Evolutionary conservation across 2,888 invertebrate genomes (phyloP), one percentile per base, ranked within the genome.

Genomic region (Drepanosiphum platanoidis): DNA sequence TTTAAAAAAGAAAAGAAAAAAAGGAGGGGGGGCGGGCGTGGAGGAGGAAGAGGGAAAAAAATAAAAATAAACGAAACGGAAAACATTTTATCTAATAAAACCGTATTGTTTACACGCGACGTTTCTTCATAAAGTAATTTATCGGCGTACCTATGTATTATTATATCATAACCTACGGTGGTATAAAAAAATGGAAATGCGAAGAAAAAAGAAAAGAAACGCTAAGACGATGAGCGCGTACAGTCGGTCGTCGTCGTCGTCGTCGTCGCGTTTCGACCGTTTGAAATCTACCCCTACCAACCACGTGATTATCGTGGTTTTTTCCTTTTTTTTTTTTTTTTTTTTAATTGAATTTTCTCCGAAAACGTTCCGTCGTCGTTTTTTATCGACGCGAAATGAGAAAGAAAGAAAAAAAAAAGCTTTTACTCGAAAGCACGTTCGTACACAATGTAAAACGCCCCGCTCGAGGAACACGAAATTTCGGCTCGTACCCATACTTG

Each of bases 1-100:
- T 52, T 78, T 32, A 22, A 66, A 42, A 42, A 78, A 36, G 22
- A n/a, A 32, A 68, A 46, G 46, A 58, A 39, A 22, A 32, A 79
- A n/a, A n/a, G n/a, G n/a, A n/a, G n/a, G n/a, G n/a, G n/a, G n/a
- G n/a, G n/a, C n/a, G n/a, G n/a, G n/a, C n/a, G n/a, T n/a, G n/a
- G n/a, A n/a, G n/a, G n/a, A n/a, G n/a, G n/a, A n/a, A n/a, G n/a
- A n/a, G 39, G 0, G 7, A 39, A 39, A 36, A 32, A 68, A 52
- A 70, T 27, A n/a, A n/a, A 34, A 80, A 36, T 22, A 1, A 22
- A 42, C 27, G 27, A 22, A 70, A 30, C 3, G 13, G 5, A 7
- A 78, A 78, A 66, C n/a, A 39, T 66, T 66, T 66, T 32, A 66
- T 78, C 18, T 8, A 77, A 77, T 32, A 32, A 64, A 42, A 61